Conservation (phyloP, 2,797 vertebrate genomes). For the Hydrophis major region DNA sequence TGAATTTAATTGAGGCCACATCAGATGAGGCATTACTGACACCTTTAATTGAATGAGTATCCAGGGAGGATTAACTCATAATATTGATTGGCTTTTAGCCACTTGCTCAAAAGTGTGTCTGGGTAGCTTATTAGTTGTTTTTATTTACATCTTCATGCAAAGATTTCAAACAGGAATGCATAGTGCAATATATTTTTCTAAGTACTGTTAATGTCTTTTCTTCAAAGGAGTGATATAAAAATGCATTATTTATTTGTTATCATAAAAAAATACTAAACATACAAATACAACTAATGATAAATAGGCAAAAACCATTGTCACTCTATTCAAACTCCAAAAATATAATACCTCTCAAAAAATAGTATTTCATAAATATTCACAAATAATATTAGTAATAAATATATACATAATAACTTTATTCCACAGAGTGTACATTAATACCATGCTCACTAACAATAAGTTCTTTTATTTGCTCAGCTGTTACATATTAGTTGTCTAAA, state of each 20-base stretch:
- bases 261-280: conserved; percentile 71
- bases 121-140: conserved; percentile 83
- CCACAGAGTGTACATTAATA: conserved; percentile 25
- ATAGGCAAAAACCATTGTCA: conserved; percentile 61
- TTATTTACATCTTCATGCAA: conserved; percentile 85
- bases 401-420: background rate
- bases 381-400: conserved; percentile 41
- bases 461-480: background rate
- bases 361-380: conserved; percentile 27
- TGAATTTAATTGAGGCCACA: conserved; percentile 87
- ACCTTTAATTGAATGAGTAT: conserved; percentile 89
- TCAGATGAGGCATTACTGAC: conserved; percentile 88
- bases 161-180: conserved; percentile 80
- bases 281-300: conserved; percentile 54
- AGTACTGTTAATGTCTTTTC: conserved; percentile 85
- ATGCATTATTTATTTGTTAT: conserved; percentile 75
- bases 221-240: conserved; percentile 80
- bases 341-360: conserved; percentile 53
- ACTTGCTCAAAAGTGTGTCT: conserved; percentile 84
- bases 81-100: conserved; percentile 90
- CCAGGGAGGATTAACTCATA: conserved; percentile 87
- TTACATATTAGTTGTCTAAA: background rate
- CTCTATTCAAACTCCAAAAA: conserved; percentile 56
- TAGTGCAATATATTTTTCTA: conserved; percentile 81
- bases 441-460: conserved; percentile 24